Evolutionary conservation across 1,140 invertebrate species (phyloP).

Genomic region (Daktulosphaira vitifoliae): DNA sequence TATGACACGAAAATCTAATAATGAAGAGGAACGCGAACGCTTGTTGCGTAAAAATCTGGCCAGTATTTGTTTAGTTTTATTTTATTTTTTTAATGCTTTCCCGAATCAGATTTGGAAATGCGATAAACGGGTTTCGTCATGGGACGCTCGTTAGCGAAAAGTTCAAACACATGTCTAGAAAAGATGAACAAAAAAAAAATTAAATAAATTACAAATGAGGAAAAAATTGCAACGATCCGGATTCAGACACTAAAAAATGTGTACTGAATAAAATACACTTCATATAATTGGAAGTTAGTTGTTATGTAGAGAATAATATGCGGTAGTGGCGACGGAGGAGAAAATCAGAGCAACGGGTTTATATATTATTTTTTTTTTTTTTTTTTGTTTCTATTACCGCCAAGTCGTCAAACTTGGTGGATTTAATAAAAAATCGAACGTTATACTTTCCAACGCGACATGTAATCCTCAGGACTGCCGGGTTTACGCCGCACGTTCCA

Average conservation of each 20-base stretch:
- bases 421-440: background rate
- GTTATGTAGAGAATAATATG: no score
- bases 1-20: no score
- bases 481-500: background rate
- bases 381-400: background rate
- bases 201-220: background rate
- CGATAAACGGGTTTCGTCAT: slow-evolving; percentile 26
- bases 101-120: slow-evolving; percentile 21
- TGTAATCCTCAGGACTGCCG: slow-evolving; percentile 12
- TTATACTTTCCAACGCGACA: slow-evolving; percentile 11
- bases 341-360: slow-evolving; percentile 29
- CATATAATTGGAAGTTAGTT: slow-evolving; percentile 29
- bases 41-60: background rate
- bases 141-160: slow-evolving; percentile 32
- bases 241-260: slow-evolving; percentile 22
- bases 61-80: background rate
- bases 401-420: slow-evolving; percentile 7
- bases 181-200: slow-evolving; percentile 1
- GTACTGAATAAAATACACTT: background rate
- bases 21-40: background rate
- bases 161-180: background rate
- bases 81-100: background rate
- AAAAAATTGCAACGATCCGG: slow-evolving; percentile 22
- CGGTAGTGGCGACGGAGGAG: background rate
- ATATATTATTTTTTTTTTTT: background rate